These are phyloP conservation scores for Lophius piscatorius DNA, from an alignment of 2,113 vertebrate species.

Conservation along the genomic window DNA sequence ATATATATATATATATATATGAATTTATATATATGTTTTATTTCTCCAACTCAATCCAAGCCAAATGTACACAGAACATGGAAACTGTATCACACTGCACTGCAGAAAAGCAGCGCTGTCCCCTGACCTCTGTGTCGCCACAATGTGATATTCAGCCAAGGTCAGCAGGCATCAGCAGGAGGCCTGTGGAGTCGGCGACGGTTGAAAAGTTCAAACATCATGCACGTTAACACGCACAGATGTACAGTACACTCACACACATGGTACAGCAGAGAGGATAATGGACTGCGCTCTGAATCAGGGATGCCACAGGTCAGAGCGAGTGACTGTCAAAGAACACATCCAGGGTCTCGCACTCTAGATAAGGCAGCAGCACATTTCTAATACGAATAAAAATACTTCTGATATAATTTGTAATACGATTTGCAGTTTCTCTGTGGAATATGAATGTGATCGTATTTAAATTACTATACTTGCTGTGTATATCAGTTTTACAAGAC, in stretches of 20 bases:
- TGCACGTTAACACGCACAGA: constrained; percentile 36
- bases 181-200: constrained; percentile 45
- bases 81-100: constrained; percentile 17
- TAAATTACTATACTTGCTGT: constrained; percentile 42
- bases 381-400: constrained; percentile 28
- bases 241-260: constrained; percentile 13
- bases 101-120: constrained; percentile 42
- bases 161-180: constrained; percentile 71
- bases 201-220: constrained; percentile 75
- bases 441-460: constrained; percentile 51
- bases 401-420: constrained; percentile 46
- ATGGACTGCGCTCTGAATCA: constrained; percentile 38
- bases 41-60: constrained; percentile 33
- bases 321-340: constrained; percentile 43
- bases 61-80: constrained; percentile 28
- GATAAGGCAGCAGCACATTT: constrained; percentile 16
- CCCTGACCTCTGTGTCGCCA: constrained; percentile 52
- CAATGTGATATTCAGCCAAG: constrained; percentile 66
- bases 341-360: constrained; percentile 15
- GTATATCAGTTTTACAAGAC: constrained; percentile 26
- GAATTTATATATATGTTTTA: too few species aligned
- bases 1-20: too few species aligned
- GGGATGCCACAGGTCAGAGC: constrained; percentile 40
- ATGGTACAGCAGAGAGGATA: constrained; percentile 16
- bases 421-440: constrained; percentile 27